Conservation (phyloP, 2,113 vertebrate species). For the Ammodramus savannarum region DNA sequence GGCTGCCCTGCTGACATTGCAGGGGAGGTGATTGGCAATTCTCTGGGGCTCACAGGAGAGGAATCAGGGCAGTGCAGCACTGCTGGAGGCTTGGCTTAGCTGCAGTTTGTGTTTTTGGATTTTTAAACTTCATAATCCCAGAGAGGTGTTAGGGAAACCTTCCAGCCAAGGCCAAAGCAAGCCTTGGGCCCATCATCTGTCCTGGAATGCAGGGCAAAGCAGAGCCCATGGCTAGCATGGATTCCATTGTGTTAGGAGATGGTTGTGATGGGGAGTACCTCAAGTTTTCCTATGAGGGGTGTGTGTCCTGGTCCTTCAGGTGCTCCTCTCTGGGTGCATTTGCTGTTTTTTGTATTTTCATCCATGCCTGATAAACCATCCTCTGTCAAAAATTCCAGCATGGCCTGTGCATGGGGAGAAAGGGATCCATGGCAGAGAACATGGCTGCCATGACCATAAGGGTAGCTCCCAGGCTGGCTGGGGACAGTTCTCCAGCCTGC, state of each 20-base stretch:
- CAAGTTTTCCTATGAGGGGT: neutral
- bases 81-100: neutral
- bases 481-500: neutral
- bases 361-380: neutral
- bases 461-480: neutral
- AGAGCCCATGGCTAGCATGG: neutral
- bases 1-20: neutral
- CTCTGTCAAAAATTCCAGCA: neutral
- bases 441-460: neutral
- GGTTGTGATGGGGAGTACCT: neutral
- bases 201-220: neutral
- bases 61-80: neutral
- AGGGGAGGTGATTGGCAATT: neutral
- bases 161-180: neutral
- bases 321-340: neutral
- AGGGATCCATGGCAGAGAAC: neutral
- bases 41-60: neutral
- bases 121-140: neutral
- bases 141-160: neutral
- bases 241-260: neutral
- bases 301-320: rapidly evolving
- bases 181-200: neutral
- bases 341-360: neutral
- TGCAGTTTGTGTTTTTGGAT: neutral
- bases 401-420: neutral